phyloP scores from a whole-genome alignment of 2,113 vertebrate species.

The Pampusana beccarii region DNA sequence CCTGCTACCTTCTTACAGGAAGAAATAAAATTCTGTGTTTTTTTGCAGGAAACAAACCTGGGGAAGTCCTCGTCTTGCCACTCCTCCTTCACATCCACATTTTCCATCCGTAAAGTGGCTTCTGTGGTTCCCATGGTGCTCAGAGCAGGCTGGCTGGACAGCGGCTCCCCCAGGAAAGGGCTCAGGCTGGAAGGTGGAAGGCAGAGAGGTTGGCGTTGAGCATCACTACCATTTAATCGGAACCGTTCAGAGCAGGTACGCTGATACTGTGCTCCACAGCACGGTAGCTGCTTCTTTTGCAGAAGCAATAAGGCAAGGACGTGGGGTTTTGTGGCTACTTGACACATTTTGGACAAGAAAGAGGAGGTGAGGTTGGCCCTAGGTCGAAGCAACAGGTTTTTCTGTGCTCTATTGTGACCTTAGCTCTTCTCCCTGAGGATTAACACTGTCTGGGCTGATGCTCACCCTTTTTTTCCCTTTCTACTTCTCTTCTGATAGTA shows the following conservation, averaged over 20 bases:
- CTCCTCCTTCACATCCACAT: conserved; percentile 90
- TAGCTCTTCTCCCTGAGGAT: not conserved
- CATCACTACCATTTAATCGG: fast-evolving
- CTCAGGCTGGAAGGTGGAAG: not conserved
- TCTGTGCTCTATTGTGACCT: not conserved
- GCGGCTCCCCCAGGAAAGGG: not conserved
- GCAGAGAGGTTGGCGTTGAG: not conserved
- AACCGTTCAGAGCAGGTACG: not conserved
- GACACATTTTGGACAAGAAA: fast-evolving
- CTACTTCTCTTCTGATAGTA: not conserved
- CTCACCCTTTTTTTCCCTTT: fast-evolving
- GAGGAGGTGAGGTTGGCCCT: not conserved
- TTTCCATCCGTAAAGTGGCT: conserved; percentile 88
- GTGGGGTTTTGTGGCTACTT: not conserved
- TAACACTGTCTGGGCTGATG: not conserved
- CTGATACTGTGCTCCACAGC: fast-evolving
- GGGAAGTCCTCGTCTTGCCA: conserved; percentile 94
- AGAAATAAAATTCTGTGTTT: not conserved
- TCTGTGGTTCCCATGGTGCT: conserved; percentile 87
- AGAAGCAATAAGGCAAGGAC: not conserved
- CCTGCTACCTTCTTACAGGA: not conserved
- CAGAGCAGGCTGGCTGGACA: not conserved
- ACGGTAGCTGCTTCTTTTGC: not conserved
- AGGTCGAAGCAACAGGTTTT: not conserved
- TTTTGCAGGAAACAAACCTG: conserved; percentile 62